Conservation (phyloP, 1,140 invertebrate genomes). For the Drosophila subpulchrella region DNA sequence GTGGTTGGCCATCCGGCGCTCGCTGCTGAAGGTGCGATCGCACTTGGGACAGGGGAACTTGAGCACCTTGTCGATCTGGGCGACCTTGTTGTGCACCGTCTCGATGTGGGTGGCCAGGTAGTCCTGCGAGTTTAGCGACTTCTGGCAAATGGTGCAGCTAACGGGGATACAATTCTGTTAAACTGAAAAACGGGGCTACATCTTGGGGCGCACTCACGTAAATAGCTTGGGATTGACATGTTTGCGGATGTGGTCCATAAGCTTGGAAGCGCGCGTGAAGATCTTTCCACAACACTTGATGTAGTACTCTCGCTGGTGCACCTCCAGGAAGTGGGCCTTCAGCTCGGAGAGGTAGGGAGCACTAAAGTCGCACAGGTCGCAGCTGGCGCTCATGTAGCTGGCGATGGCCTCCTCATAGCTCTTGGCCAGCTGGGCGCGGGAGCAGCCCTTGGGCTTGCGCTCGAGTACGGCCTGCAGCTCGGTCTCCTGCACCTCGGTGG, state of each 20-base stretch:
- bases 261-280: constrained; percentile 65
- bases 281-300: constrained; percentile 77
- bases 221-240: constrained; percentile 78
- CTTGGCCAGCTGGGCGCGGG: constrained; percentile 61
- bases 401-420: constrained; percentile 72
- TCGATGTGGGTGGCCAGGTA: constrained; percentile 76
- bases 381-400: constrained; percentile 72
- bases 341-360: constrained; percentile 64
- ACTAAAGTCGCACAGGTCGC: constrained; percentile 69
- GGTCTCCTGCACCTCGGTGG: constrained; percentile 31
- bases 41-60: constrained; percentile 71
- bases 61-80: constrained; percentile 49
- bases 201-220: constrained; percentile 49
- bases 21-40: constrained; percentile 70
- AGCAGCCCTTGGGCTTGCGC: constrained; percentile 70
- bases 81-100: constrained; percentile 72
- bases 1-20: constrained; percentile 65
- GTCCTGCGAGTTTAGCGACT: constrained; percentile 70
- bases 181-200: too few species aligned
- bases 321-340: constrained; percentile 65
- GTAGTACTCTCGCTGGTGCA: constrained; percentile 68
- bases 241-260: constrained; percentile 76
- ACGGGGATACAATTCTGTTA: not conserved
- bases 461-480: constrained; percentile 62
- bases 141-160: constrained; percentile 76